Conservation (phyloP, 2,797 vertebrate genomes). For the Enteromius argenteus region DNA sequence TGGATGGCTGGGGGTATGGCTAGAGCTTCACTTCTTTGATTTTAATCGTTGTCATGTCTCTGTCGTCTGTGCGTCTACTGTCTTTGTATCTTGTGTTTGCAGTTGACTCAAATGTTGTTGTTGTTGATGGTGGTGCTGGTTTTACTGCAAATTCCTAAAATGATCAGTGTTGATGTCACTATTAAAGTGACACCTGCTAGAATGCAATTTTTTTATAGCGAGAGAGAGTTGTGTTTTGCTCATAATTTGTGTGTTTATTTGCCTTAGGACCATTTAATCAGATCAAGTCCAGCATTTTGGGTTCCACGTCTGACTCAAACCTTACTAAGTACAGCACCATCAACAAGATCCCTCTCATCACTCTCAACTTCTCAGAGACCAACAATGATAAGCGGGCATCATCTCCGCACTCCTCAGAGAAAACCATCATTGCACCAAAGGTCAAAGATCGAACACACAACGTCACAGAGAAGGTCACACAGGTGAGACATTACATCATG, state of each 20-base stretch:
- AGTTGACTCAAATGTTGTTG: slow-evolving; percentile 13
- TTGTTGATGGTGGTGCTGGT: slow-evolving; percentile 35
- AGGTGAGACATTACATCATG: slow-evolving; percentile 80
- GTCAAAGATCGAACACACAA: slow-evolving; percentile 98
- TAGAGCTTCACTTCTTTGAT: slow-evolving; percentile 83
- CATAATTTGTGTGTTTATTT: slow-evolving; percentile 37
- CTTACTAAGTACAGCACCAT: slow-evolving; percentile 99
- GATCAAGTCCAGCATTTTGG: slow-evolving; percentile 96
- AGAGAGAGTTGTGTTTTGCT: background rate
- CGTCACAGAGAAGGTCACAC: slow-evolving; percentile 98
- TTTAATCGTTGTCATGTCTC: slow-evolving; percentile 53
- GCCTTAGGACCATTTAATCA: slow-evolving; percentile 93
- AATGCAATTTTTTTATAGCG: background rate
- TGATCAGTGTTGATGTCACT: background rate
- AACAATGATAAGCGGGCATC: slow-evolving; percentile 94
- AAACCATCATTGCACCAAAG: slow-evolving; percentile 96
- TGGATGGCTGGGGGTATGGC: slow-evolving; percentile 93
- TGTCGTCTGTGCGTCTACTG: slow-evolving; percentile 40
- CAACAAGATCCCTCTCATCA: slow-evolving; percentile 98
- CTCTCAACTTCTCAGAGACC: slow-evolving; percentile 96
- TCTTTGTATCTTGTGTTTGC: slow-evolving; percentile 34
- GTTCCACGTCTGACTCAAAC: slow-evolving; percentile 98
- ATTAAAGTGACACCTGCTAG: background rate
- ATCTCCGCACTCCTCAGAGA: slow-evolving; percentile 94
- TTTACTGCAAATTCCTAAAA: background rate